These are phyloP conservation scores for Leptura quadrifasciata DNA, from an alignment of 2,888 invertebrate genomes.

Conservation along the genomic window DNA sequence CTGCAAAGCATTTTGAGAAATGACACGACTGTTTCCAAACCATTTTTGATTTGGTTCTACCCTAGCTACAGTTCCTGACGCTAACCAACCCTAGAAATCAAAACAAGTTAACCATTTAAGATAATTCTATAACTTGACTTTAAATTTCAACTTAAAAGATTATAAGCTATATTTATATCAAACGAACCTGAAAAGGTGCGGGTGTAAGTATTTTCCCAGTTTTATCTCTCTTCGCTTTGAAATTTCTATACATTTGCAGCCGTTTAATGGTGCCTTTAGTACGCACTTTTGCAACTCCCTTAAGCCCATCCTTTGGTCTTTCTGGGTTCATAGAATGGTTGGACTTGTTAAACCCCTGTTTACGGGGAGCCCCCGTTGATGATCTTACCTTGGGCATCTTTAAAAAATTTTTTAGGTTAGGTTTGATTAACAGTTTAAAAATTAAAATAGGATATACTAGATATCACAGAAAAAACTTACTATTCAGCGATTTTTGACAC, in stretches of 20 bases:
- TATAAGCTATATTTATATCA: neutral
- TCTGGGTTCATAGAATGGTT: conserved; percentile 98
- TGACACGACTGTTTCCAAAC: conserved; percentile 99
- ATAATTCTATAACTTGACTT: neutral
- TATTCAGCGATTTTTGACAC: neutral
- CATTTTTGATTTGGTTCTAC: conserved; percentile 98
- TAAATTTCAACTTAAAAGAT: neutral
- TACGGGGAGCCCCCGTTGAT: conserved; percentile 84
- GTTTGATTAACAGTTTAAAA: neutral
- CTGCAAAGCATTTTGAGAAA: conserved; percentile 92
- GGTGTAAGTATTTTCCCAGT: conserved; percentile 93
- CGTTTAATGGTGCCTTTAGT: conserved; percentile 96
- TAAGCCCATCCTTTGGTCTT: conserved; percentile 84
- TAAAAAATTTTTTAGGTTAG: conserved; percentile 16
- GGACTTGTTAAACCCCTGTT: conserved; percentile 89
- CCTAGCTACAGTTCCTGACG: conserved; percentile 92
- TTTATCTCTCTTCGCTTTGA: conserved; percentile 94
- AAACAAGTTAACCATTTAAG: no score
- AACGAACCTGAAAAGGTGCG: conserved; percentile 79
- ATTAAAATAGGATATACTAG: neutral
- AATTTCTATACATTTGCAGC: conserved; percentile 98
- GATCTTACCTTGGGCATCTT: conserved; percentile 87
- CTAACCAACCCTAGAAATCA: conserved; percentile 79
- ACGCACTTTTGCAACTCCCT: conserved; percentile 89
- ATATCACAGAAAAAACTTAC: conserved; percentile 1